Percentiles rank a stretch among this genome's conserved stretches.
Conservation (phyloP, 1,140 invertebrate species). For the Anastrepha obliqua region DNA sequence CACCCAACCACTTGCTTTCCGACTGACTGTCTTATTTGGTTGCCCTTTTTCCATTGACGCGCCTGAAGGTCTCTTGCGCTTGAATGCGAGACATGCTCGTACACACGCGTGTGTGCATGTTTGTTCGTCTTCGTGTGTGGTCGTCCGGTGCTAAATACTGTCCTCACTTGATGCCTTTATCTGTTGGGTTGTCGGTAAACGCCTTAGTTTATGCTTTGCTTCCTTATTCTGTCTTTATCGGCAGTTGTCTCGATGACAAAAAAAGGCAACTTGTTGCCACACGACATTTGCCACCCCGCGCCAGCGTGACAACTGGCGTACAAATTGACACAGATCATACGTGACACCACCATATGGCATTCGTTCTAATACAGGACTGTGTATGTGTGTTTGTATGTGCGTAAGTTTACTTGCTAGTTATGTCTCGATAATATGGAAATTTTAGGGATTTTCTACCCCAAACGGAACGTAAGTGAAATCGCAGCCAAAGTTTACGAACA, state of each 20-base stretch:
- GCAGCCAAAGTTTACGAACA: constrained; percentile 12
- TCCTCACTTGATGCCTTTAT: constrained; percentile 46
- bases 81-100: background rate
- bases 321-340: constrained; percentile 57
- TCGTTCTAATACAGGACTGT: constrained; percentile 12
- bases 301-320: constrained; percentile 40
- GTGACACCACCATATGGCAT: constrained; percentile 42
- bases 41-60: constrained; percentile 34
- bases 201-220: constrained; percentile 23
- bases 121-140: background rate
- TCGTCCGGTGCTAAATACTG: constrained; percentile 53
- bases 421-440: constrained; percentile 72
- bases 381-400: background rate
- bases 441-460: constrained; percentile 67
- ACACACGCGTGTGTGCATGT: constrained; percentile 48
- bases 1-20: background rate
- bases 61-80: constrained; percentile 29
- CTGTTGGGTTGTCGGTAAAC: constrained; percentile 36
- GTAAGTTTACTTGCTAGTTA: constrained; percentile 59
- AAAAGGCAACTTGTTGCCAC: constrained; percentile 44
- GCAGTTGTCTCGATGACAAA: background rate
- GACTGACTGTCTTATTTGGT: constrained; percentile 36
- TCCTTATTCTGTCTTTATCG: constrained; percentile 36
- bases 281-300: constrained; percentile 1
- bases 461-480: constrained; percentile 52